Evolutionary conservation across 2,113 vertebrate genomes (phyloP).

Genomic region (Edolisoma coerulescens): DNA sequence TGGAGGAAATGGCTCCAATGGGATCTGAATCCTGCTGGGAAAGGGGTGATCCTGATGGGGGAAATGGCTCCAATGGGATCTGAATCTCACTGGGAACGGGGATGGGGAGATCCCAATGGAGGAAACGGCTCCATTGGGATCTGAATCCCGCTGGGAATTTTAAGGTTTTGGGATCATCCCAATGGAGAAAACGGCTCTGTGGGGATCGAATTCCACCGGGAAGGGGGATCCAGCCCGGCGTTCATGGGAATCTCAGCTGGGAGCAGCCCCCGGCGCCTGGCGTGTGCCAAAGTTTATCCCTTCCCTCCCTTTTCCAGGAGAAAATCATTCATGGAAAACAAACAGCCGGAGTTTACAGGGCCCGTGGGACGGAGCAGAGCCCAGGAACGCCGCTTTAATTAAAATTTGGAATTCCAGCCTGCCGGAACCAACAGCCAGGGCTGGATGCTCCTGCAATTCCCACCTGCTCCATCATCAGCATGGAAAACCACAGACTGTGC

Average conservation of each 20-base stretch:
- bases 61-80: too few species aligned
- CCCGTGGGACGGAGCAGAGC: background rate
- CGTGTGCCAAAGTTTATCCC: background rate
- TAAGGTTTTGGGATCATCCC: background rate
- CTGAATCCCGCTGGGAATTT: background rate
- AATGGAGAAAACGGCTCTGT: rapidly evolving
- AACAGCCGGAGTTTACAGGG: background rate
- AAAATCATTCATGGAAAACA: background rate
- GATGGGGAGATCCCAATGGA: background rate
- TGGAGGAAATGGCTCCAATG: rapidly evolving
- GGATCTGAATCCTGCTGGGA: background rate
- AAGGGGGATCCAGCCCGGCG: rapidly evolving
- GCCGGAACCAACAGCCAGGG: background rate
- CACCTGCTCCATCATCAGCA: background rate
- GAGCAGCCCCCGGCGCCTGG: background rate
- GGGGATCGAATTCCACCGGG: background rate
- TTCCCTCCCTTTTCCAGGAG: background rate
- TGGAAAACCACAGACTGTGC: rapidly evolving
- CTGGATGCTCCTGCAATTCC: background rate
- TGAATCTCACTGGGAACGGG: too few species aligned
- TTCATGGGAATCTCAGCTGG: rapidly evolving
- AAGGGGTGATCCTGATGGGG: too few species aligned
- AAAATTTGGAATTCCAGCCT: background rate
- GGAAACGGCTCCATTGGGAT: rapidly evolving
- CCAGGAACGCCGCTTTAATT: background rate